These are phyloP conservation scores for Mythimna vitellina DNA, from an alignment of 2,888 invertebrate genomes.

Conservation along the genomic window DNA sequence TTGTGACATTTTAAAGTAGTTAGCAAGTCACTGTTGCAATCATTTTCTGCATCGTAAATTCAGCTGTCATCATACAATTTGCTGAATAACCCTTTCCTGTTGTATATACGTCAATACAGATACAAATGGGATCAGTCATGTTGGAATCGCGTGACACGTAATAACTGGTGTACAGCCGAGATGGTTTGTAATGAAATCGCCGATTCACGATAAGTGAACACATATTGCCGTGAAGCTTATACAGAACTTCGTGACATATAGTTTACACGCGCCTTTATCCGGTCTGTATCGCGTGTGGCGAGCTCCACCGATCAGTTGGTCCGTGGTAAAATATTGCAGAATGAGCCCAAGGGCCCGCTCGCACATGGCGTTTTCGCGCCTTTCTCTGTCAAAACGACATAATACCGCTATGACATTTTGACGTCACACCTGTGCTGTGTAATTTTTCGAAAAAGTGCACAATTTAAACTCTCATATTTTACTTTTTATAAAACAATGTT, in stretches of 20 bases:
- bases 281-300: slow-evolving; percentile 48
- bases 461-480: slow-evolving; percentile 23
- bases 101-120: slow-evolving; percentile 30
- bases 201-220: slow-evolving; percentile 49
- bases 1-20: background rate
- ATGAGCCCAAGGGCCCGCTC: slow-evolving; percentile 36
- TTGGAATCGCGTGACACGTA: slow-evolving; percentile 43
- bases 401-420: slow-evolving; percentile 57
- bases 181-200: slow-evolving; percentile 56
- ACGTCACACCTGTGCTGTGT: slow-evolving; percentile 31
- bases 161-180: slow-evolving; percentile 36
- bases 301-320: slow-evolving; percentile 32
- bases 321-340: slow-evolving; percentile 57
- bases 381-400: slow-evolving; percentile 51
- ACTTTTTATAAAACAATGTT: slow-evolving; percentile 43
- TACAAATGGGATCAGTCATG: slow-evolving; percentile 52
- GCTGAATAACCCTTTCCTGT: slow-evolving; percentile 37
- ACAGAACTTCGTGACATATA: slow-evolving; percentile 56
- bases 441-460: slow-evolving; percentile 30
- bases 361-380: slow-evolving; percentile 60
- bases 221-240: slow-evolving; percentile 40
- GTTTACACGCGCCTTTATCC: slow-evolving; percentile 51
- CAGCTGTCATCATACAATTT: slow-evolving; percentile 16
- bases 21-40: slow-evolving; percentile 16
- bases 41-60: slow-evolving; percentile 5